A percentile compares a stretch with the other conserved stretches of the same genome.
Evolutionary conservation across 2,113 vertebrate species (phyloP).

Genomic region (human): GRCh38 chr11:26043001-26043500

Average conservation of each 20-base stretch:
- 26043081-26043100: no score
- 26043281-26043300: not conserved
- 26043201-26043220: not conserved
- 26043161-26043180: no score
- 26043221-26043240: not conserved
- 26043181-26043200: not conserved
- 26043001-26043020: no score
- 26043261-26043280: not conserved
- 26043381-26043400: not conserved
- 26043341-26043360: not conserved
- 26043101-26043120: no score
- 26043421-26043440: not conserved
- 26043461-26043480: not conserved
- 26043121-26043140: no score
- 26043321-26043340: not conserved
- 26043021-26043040: no score
- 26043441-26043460: not conserved
- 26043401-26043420: not conserved
- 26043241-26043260: not conserved
- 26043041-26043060: no score
- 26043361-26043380: not conserved
- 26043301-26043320: not conserved
- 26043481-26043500: fast-evolving
- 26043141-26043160: no score
- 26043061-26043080: no score